These are phyloP conservation scores for Synchiropus splendidus DNA, from an alignment of 2,113 vertebrate species.

Conservation along the genomic window DNA sequence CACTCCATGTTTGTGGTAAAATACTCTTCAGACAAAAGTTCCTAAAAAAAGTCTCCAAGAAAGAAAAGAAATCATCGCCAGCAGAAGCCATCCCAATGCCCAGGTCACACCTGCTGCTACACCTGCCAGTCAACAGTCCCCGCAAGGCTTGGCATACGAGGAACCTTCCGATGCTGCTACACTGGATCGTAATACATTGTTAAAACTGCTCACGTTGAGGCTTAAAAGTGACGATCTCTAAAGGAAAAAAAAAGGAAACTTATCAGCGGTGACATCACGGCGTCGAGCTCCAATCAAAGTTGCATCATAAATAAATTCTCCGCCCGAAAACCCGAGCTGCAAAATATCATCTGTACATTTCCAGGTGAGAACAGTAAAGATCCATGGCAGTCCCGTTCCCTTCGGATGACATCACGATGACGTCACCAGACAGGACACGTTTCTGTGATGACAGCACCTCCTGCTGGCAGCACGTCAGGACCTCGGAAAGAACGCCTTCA, in stretches of 20 bases:
- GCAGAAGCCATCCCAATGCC: neutral
- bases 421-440: neutral
- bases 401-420: neutral
- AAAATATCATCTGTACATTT: constrained; percentile 9
- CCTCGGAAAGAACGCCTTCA: too few relatives aligned
- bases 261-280: neutral
- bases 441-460: too few relatives aligned
- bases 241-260: constrained; percentile 16
- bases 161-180: neutral
- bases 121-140: neutral
- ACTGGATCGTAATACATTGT: neutral
- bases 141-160: neutral
- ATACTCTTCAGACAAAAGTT: too few relatives aligned
- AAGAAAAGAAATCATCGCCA: neutral
- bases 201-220: neutral
- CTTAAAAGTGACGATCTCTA: neutral
- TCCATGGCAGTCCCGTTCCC: constrained; percentile 23
- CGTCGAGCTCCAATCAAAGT: neutral
- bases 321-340: neutral
- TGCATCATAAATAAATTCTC: neutral
- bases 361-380: constrained; percentile 46
- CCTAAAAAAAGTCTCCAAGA: too few relatives aligned
- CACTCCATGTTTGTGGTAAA: constrained; percentile 31
- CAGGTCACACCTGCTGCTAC: constrained; percentile 1
- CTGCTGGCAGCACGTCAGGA: too few relatives aligned